Percentiles rank a stretch among this genome's conserved stretches.
phyloP scores from a whole-genome alignment of 2,113 vertebrate species.

The Ammodramus savannarum region DNA sequence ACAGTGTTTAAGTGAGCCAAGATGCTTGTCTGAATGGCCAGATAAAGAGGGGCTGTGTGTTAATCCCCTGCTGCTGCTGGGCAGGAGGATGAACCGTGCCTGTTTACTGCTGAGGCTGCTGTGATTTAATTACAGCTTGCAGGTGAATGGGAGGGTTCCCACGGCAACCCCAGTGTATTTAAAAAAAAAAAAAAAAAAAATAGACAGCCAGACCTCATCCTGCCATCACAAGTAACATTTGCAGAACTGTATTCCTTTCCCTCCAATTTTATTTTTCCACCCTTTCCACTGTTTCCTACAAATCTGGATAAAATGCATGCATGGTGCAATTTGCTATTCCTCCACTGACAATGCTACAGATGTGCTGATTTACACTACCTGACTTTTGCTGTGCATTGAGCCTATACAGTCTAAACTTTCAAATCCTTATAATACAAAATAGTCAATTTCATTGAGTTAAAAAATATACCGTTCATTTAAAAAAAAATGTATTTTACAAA shows the following conservation, averaged over 20 bases:
- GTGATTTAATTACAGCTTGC: not conserved
- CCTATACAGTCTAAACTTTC: not conserved
- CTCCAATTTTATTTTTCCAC: not conserved
- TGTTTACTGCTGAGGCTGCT: not conserved
- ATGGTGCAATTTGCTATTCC: not conserved
- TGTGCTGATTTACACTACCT: not conserved
- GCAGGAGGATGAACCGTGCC: not conserved
- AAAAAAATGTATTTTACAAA: not conserved
- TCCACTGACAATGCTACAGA: not conserved
- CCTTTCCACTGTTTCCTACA: not conserved
- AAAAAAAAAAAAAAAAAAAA: not conserved
- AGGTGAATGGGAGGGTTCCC: constrained; percentile 11
- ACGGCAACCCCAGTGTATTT: not conserved
- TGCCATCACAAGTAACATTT: not conserved
- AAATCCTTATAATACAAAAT: not conserved
- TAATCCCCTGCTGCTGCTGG: not conserved
- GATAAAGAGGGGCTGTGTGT: not conserved
- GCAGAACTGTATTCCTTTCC: not conserved
- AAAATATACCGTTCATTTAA: not conserved
- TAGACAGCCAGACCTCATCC: not conserved
- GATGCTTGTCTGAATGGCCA: not conserved
- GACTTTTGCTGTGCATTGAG: not conserved
- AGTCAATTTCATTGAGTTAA: not conserved
- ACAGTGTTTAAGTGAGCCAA: not conserved
- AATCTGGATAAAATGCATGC: not conserved